Evolutionary conservation across 2,113 vertebrate species (phyloP), one percentile per base, ranked within the genome.

Genomic region (Bubo scandiacus): DNA sequence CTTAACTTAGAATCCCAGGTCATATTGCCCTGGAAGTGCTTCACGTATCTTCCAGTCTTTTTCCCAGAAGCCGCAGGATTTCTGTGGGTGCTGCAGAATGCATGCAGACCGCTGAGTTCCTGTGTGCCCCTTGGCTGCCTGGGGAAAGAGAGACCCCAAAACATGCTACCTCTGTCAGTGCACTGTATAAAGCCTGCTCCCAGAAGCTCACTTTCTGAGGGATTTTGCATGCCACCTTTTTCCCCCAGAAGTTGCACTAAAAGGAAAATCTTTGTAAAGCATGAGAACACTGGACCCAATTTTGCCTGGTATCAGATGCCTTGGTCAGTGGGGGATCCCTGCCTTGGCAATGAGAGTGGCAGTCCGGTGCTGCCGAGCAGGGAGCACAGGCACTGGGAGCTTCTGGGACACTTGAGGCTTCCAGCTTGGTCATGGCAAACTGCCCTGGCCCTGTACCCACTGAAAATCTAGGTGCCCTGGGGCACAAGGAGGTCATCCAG

Each of bases 361-460:
- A 52, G 6, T 16, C 2, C 0, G 1, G 54, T 84, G 71, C 83
- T 77, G 62, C 58, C 3, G 4, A 42, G 22, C 3, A 1, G 38
- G 12, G 40, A 83, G 12, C 0, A 2, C 32, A 49, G 36, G 30
- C 36, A 30, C 36, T 45, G 77, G 67, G 14, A 78, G 22, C 52
- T 81, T 32, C 65, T 72, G 85, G n/a, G 32, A 19, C 1, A 2
- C 32, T 22, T 2, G 11, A 40, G 61, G 15, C 29, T 42, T 51
- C 47, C 32, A 30, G 18, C 45, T 49, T 0, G 0, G 26, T 5
- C 32, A 7, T 11, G 63, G 29, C 27, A 85, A 65, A 43, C 26
- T 67, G 52, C 21, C 36, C 47, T 40, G 62, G 36, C 47, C 34
- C 5, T 2, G 1, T 49, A 42, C 19, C 5, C 1, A 1, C 52